Base-by-base conservation (phyloP, 2,113 vertebrate species). In the Oncorhynchus mykiss region DNA sequence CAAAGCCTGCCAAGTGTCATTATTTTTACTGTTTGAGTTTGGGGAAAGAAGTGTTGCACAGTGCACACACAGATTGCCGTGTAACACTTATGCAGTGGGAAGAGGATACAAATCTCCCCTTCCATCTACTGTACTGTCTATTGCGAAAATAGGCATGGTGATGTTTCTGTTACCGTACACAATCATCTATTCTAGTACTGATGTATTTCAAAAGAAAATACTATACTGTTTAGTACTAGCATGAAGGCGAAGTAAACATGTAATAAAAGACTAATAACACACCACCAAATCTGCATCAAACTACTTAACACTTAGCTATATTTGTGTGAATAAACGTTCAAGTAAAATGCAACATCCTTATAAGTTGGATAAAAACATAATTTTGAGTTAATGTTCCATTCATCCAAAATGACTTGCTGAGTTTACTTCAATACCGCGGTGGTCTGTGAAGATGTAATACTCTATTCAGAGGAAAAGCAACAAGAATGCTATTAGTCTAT, bases 1-100 rank as follows among this genome's bases (percentile, higher is more conserved):
- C 92, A 96, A 96, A 96, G 97, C 93, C 94, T 95, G 95, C 94
- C 95, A 95, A 96, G 79, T 96, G 91, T 88, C 94, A 95, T 96
- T 94, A 95, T 95, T 94, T 94, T 92, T 94, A 89, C 91, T 84
- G 94, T 93, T 90, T 94, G 95, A 93, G 83, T 93, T 94, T 92
- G 94, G 81, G 89, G 91, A 78, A 94, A 94, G 91, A 94, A 94
- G 91, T 87, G 88, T 92, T 94, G 92, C 68, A 90, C 91, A 85
- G 39, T 54, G 51, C 51, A 54, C 12, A 39, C 39, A 54, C 16
- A 45, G 84, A 90, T 87, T 90, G 80, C 76, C n/a, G 70, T 29
- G 75, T 76, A 72, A 82, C 75, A 72, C 85, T 82, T 74, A 27
- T 74, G 78, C 54, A 65, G 75, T 22, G 20, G 67, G 3, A n/a